phyloP scores from a whole-genome alignment of 2,113 vertebrate species.

The Chloebia gouldiae region DNA sequence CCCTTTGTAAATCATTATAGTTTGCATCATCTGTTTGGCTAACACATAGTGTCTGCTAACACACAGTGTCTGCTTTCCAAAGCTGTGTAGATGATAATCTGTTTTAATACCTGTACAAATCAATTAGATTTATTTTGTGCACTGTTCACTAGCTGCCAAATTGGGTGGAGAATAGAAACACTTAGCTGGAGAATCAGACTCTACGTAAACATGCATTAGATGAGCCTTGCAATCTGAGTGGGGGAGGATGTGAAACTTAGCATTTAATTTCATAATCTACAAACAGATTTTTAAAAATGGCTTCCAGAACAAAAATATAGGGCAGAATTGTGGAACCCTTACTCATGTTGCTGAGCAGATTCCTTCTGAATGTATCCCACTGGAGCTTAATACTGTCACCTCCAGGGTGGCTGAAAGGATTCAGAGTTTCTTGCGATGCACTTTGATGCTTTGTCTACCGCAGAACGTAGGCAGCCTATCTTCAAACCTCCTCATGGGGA shows the following conservation, averaged over 20 bases:
- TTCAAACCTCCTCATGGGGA: neutral
- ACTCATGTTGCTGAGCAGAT: neutral
- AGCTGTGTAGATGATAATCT: conserved; percentile 19
- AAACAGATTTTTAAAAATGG: neutral
- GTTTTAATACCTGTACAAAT: conserved; percentile 38
- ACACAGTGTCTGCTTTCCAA: neutral
- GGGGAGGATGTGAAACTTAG: neutral
- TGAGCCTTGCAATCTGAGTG: neutral
- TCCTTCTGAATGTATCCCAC: neutral
- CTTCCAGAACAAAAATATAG: conserved; percentile 28
- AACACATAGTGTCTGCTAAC: neutral
- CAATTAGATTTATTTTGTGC: conserved; percentile 38
- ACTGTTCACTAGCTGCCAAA: conserved; percentile 20
- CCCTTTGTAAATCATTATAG: conserved; percentile 25
- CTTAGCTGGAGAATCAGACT: neutral
- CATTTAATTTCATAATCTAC: conserved; percentile 1
- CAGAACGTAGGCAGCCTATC: neutral
- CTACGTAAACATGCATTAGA: neutral
- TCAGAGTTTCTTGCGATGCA: neutral
- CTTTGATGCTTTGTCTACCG: neutral
- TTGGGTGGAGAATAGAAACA: conserved; percentile 9
- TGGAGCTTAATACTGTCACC: neutral
- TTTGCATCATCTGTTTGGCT: conserved; percentile 17
- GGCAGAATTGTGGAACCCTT: neutral
- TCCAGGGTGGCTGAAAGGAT: neutral